Base-by-base conservation (phyloP, 2,113 vertebrate species). In the Hippocampus abdominalis region DNA sequence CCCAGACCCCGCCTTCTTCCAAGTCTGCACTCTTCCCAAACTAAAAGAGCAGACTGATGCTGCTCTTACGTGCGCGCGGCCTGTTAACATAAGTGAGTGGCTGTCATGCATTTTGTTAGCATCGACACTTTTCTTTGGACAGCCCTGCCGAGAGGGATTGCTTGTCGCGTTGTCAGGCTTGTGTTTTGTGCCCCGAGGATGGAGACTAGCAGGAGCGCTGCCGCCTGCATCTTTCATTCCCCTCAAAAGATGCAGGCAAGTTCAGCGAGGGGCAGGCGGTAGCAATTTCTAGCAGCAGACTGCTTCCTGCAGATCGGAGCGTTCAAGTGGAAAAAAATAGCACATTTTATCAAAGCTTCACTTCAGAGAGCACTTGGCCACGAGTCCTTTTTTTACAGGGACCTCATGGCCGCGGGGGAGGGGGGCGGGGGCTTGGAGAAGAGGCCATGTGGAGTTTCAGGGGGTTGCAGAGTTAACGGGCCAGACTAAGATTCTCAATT, bases 31-130 rank as follows among this genome's bases (percentile, higher is more conserved):
- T 81, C 77, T 88, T 88, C 85, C 88, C 83, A 84, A 78, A 83
- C 76, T 79, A 73, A 84, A 84, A 75, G 73, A 54, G 84, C 64
- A 29, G 71, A 73, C 68, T 29, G 71, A 72, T 71, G 77, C 63
- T 61, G 79, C 73, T 82, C 15, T 57, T 70, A 69, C 72, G 74
- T 54, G 82, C 25, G 68, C 27, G 13, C 36, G 48, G 70, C 77
- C 84, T 81, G 81, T 87, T 87, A 85, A 86, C 87, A 87, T 88
- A 88, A 92, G 83, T 82, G 84, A 89, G 81, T 68, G 84, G 76
- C 83, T 89, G 87, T 89, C 89, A 86, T 73, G 76, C 83, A 75
- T 90, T 91, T 90, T 89, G 86, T 89, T 89, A 80, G 87, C 84
- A 84, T 87, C 80, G 74, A 86, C 84, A 89, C 86, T 87, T 90